Base-by-base conservation (phyloP, 2,113 vertebrate species). In the Tragelaphus scriptus region DNA sequence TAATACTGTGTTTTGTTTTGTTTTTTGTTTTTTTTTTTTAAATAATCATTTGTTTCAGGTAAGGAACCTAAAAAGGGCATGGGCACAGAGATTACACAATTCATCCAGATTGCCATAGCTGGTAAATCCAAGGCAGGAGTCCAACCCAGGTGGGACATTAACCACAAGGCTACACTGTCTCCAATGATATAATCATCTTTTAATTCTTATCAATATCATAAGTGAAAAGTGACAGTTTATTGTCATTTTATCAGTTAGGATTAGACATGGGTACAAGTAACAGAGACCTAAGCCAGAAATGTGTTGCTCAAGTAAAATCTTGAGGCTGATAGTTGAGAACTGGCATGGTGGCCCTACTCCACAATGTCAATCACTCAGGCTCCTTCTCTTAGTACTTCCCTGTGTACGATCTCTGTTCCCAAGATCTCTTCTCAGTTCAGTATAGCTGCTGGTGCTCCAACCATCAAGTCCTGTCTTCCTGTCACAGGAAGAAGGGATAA, bases 321-420 rank as follows among this genome's bases (percentile, higher is more conserved):
- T 10, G 44, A 94, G 30, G 11, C 3, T 2, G 6, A n/a, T 21
- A 4, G 17, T 5, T 59, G 17, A 4, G 17, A n/a, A 36, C 68
- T 6, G 49, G 61, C n/a, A 2, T 5, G 14, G 3, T 40, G 2
- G 12, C 55, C 49, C 9, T 13, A 0, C 32, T 32, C 32, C 28
- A 7, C 0, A 1, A 19, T 17, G 16, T n/a, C 32, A 6, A 2
- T 23, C 65, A 30, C 25, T 2, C 51, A 6, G n/a, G 23, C 12
- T 32, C 44, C 49, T 61, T 21, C 55, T 68, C 84, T n/a, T 25
- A n/a, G 44, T 26, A 23, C 61, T 80, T 75, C 68, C 25, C n/a
- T 44, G 8, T 5, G 36, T 36, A 21, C 15, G 7, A 49, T 44
- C 88, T 95, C 47, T 56, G 85, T 13, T 21, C 55, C 58, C 28